phyloP scores from a whole-genome alignment of 2,113 vertebrate genomes.

The Sceloporus tristichus region DNA sequence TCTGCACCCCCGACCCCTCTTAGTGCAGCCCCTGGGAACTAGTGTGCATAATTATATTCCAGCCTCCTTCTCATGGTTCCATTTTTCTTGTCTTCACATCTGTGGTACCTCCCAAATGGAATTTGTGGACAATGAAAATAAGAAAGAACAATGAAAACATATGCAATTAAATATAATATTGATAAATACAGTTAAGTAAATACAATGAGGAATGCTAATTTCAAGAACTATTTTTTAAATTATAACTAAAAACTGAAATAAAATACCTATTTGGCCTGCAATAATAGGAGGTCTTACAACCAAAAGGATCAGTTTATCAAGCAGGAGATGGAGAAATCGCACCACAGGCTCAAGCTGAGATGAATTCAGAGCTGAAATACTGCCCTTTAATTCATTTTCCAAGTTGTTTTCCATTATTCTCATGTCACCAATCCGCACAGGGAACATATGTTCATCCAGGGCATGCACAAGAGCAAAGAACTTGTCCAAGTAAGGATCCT shows the following conservation, averaged over 20 bases:
- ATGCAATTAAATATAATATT: background rate
- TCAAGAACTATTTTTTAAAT: background rate
- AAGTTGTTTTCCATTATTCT: slow-evolving; percentile 98
- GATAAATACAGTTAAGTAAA: background rate
- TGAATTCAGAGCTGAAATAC: slow-evolving; percentile 92
- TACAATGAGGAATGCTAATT: background rate
- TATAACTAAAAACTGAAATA: slow-evolving; percentile 50
- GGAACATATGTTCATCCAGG: slow-evolving; percentile 98
- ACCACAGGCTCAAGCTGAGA: slow-evolving; percentile 96
- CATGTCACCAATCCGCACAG: slow-evolving; percentile 96
- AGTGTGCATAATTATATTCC: no score
- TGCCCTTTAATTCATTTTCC: slow-evolving; percentile 95
- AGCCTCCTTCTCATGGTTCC: background rate
- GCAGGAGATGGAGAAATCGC: slow-evolving; percentile 96
- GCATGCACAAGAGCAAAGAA: slow-evolving; percentile 98
- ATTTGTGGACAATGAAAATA: background rate
- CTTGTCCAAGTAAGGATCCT: slow-evolving; percentile 98
- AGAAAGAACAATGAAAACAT: background rate
- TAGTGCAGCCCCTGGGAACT: no score
- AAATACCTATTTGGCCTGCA: slow-evolving; percentile 97
- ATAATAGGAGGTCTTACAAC: slow-evolving; percentile 97
- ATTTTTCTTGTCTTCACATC: background rate
- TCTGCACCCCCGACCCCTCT: no score
- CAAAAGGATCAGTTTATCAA: slow-evolving; percentile 96
- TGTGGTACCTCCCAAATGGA: background rate